phyloP scores from a whole-genome alignment of 23 tunicate species.

The Halocynthia aurantium region DNA sequence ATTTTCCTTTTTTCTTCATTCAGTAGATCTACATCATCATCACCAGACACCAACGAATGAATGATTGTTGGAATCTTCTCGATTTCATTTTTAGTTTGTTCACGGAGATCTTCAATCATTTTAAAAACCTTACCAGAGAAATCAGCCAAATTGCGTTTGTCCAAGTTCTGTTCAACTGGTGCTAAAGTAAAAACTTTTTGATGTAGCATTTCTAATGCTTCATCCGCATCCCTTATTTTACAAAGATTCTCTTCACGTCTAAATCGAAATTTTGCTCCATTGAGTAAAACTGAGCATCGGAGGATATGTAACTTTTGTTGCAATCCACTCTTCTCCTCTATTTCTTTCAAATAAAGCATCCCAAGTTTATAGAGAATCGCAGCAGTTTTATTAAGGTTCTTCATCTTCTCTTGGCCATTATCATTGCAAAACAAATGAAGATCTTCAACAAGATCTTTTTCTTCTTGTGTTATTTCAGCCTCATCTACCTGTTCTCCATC shows the following conservation, averaged over 20 bases:
- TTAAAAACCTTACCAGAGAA: too few species aligned
- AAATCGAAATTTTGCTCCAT: constrained; percentile 19
- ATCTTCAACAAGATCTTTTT: constrained; percentile 18
- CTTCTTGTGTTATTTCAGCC: neutral
- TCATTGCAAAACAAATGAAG: constrained; percentile 23
- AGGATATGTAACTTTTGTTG: constrained; percentile 41
- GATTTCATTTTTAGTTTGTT: neutral
- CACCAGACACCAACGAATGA: constrained; percentile 3
- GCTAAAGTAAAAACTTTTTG: too few species aligned
- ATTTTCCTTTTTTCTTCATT: constrained; percentile 4
- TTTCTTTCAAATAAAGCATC: constrained; percentile 20
- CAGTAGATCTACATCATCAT: constrained; percentile 13
- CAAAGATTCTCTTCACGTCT: neutral
- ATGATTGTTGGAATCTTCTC: neutral
- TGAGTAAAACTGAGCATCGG: constrained; percentile 42
- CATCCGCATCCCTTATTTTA: neutral
- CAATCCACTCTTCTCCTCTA: neutral
- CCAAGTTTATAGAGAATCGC: constrained; percentile 45
- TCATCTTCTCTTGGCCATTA: constrained; percentile 34
- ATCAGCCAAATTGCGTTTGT: too few species aligned
- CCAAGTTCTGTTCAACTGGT: too few species aligned
- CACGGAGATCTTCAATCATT: neutral
- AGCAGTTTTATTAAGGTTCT: constrained; percentile 34
- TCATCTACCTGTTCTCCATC: too few species aligned
- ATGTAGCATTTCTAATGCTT: too few species aligned